Percentiles rank a stretch among this genome's conserved stretches.
Conservation (phyloP, 1,140 invertebrate species). For the Drosophila lowei region DNA sequence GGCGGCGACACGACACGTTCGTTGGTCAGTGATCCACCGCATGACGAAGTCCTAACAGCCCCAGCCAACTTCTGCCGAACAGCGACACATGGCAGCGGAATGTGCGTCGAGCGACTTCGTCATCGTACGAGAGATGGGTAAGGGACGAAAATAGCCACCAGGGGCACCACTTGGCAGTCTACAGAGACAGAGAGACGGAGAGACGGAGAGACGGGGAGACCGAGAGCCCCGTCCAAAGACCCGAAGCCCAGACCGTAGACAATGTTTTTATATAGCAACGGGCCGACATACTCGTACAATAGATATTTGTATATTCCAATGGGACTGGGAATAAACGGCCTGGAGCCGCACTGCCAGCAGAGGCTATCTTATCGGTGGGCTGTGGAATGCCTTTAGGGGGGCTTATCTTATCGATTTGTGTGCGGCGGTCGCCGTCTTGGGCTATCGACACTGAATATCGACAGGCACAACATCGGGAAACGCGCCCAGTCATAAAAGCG, state of each 20-base stretch:
- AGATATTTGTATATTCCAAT: slow-evolving; percentile 9
- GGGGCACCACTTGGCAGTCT: slow-evolving; percentile 17
- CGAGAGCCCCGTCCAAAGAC: neutral
- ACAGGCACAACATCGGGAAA: slow-evolving; percentile 35
- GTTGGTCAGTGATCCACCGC: slow-evolving; percentile 50
- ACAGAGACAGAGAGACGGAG: slow-evolving; percentile 4
- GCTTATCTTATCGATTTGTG: slow-evolving; percentile 50
- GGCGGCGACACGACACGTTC: slow-evolving; percentile 1
- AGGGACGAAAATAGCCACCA: slow-evolving; percentile 38
- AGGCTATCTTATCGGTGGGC: slow-evolving; percentile 47
- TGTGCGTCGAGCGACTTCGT: slow-evolving; percentile 45
- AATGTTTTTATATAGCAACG: too few species aligned
- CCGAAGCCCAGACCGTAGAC: slow-evolving; percentile 12
- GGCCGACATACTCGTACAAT: too few species aligned
- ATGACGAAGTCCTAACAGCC: slow-evolving; percentile 28
- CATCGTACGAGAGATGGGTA: slow-evolving; percentile 21
- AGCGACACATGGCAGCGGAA: slow-evolving; percentile 50
- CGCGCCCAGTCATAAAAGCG: slow-evolving; percentile 57
- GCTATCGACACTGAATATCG: slow-evolving; percentile 53
- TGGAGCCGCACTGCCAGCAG: neutral
- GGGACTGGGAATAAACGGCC: neutral
- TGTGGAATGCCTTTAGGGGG: slow-evolving; percentile 34
- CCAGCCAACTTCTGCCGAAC: neutral
- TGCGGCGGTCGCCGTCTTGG: slow-evolving; percentile 29
- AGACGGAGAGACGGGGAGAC: neutral